These are phyloP conservation scores for Oryzias sinensis DNA, from an alignment of 2,797 vertebrate genomes.

Conservation along the genomic window DNA sequence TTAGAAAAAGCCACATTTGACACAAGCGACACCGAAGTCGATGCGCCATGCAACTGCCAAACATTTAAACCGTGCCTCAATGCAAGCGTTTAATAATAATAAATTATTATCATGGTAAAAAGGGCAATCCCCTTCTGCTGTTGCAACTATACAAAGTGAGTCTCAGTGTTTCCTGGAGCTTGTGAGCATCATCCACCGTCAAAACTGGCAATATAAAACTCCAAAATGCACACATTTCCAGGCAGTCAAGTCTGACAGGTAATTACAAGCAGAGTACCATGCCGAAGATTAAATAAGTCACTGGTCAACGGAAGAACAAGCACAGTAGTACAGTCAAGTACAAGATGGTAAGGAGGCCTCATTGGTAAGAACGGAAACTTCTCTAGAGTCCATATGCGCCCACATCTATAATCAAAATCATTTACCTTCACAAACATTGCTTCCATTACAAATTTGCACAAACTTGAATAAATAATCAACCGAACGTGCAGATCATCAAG, in stretches of 20 bases:
- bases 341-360: constrained; percentile 58
- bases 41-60: constrained; percentile 44
- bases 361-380: constrained; percentile 55
- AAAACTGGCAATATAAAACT: constrained; percentile 44
- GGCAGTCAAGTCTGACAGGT: constrained; percentile 38
- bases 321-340: constrained; percentile 61
- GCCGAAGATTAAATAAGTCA: constrained; percentile 45
- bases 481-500: constrained; percentile 58
- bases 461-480: constrained; percentile 36
- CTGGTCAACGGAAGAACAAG: constrained; percentile 51
- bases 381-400: constrained; percentile 46
- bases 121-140: constrained; percentile 22
- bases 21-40: constrained; percentile 44
- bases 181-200: constrained; percentile 19
- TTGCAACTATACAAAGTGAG: constrained; percentile 53
- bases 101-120: constrained; percentile 23
- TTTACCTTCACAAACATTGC: constrained; percentile 39
- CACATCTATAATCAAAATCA: too few species aligned
- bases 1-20: constrained; percentile 46
- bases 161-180: constrained; percentile 25
- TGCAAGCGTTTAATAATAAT: constrained; percentile 22
- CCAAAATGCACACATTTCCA: constrained; percentile 45
- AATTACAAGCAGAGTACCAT: constrained; percentile 52
- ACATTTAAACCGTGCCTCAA: constrained; percentile 34
- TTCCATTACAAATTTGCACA: constrained; percentile 50